phyloP scores from a whole-genome alignment of 1,140 invertebrate genomes.

The Bombus ignitus region DNA sequence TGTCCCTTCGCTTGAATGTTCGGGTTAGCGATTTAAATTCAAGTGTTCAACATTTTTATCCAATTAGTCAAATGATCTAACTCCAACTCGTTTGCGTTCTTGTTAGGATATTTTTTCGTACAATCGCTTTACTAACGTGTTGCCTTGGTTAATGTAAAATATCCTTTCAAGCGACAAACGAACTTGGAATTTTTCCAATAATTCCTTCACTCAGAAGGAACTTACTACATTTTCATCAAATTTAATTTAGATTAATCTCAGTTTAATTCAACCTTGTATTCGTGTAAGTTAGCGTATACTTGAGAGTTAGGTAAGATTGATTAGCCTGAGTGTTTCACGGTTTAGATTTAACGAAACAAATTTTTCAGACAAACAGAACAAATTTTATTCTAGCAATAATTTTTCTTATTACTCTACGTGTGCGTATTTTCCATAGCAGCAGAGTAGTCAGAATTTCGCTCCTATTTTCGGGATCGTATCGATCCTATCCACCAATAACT shows the following conservation, averaged over 20 bases:
- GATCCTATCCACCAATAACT: not conserved
- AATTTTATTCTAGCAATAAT: not conserved
- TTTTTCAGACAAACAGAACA: not conserved
- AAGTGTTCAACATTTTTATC: not conserved
- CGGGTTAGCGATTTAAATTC: not conserved
- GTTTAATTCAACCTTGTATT: not conserved
- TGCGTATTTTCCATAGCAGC: too few species aligned
- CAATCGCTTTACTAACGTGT: not conserved
- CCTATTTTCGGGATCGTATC: not conserved
- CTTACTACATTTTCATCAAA: too few species aligned
- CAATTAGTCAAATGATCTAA: not conserved
- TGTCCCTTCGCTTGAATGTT: too few species aligned
- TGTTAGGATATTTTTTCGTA: too few species aligned
- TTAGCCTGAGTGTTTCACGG: not conserved
- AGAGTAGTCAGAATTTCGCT: not conserved
- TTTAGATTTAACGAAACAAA: not conserved
- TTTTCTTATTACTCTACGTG: not conserved
- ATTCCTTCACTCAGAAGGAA: not conserved
- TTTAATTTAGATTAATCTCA: not conserved
- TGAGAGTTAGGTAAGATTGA: not conserved
- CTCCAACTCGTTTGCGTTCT: not conserved
- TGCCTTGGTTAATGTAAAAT: not conserved
- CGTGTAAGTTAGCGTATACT: not conserved
- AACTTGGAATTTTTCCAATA: not conserved
- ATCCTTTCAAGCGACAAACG: too few species aligned